A percentile compares a stretch with the other conserved stretches of the same genome.
phyloP scores from a whole-genome alignment of 2,797 vertebrate species.

The Acrossocheilus wenchowensis region DNA sequence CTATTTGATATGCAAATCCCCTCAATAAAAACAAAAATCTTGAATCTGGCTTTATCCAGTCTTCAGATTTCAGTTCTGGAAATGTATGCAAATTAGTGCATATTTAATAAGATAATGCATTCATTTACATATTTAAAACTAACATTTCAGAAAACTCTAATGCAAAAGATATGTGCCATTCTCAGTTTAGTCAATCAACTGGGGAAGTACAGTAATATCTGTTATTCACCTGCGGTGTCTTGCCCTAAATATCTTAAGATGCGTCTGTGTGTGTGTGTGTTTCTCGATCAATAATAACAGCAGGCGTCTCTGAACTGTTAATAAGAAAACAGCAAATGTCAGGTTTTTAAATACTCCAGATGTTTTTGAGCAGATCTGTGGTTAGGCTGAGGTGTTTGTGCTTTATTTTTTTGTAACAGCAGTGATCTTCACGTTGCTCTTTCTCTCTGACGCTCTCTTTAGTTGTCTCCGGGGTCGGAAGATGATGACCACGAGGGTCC shows the following conservation, averaged over 20 bases:
- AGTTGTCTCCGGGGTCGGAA: slow-evolving; percentile 97
- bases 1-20: background rate
- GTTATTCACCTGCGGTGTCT: background rate
- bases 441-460: slow-evolving; percentile 15
- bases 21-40: background rate
- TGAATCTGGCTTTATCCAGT: background rate
- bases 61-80: background rate
- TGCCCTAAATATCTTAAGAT: background rate
- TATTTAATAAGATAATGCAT: background rate
- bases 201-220: background rate
- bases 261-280: background rate
- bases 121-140: background rate
- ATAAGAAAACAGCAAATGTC: background rate
- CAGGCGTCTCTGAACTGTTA: background rate
- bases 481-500: slow-evolving; percentile 91
- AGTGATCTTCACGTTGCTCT: background rate
- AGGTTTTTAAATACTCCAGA: background rate
- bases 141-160: background rate
- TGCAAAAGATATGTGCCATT: background rate
- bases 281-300: background rate
- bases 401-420: slow-evolving; percentile 7
- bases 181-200: too few species aligned
- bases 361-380: background rate
- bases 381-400: background rate
- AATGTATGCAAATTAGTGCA: background rate